These are phyloP conservation scores for Cheiracanthium punctorium DNA, from an alignment of 2,888 invertebrate genomes.

Conservation along the genomic window DNA sequence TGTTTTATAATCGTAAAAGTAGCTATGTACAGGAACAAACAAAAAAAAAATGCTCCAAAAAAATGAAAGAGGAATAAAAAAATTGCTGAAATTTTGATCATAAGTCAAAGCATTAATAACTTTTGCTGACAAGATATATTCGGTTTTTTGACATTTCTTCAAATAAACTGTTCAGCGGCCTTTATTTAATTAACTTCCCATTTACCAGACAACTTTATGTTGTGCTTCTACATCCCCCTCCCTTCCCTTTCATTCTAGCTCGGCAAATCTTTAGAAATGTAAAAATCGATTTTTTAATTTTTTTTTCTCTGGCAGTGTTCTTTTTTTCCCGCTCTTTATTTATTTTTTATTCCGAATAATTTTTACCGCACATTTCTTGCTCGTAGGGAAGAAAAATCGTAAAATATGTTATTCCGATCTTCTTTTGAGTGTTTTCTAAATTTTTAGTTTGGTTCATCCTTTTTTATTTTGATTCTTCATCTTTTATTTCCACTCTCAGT, in stretches of 20 bases:
- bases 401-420: conserved; percentile 55
- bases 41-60: conserved; percentile 15
- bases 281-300: conserved; percentile 61
- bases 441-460: conserved; percentile 23
- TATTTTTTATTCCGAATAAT: conserved; percentile 29
- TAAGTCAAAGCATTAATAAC: conserved; percentile 70
- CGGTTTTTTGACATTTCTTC: conserved; percentile 68
- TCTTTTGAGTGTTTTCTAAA: conserved; percentile 20
- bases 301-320: conserved; percentile 18
- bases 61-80: conserved; percentile 7
- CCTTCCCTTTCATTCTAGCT: neutral
- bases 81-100: conserved; percentile 25
- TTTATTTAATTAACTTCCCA: conserved; percentile 69
- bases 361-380: conserved; percentile 43
- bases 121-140: conserved; percentile 66
- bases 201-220: conserved; percentile 58
- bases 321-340: no score
- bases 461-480: neutral
- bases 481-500: conserved; percentile 33
- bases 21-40: neutral
- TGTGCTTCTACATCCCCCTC: neutral
- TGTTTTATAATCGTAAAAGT: conserved; percentile 65
- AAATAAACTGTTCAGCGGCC: conserved; percentile 69
- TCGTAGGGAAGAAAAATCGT: conserved; percentile 16
- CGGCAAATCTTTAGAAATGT: conserved; percentile 60